Evolutionary conservation across 2,797 vertebrate genomes (phyloP).

Genomic region (Linurgus olivaceus): DNA sequence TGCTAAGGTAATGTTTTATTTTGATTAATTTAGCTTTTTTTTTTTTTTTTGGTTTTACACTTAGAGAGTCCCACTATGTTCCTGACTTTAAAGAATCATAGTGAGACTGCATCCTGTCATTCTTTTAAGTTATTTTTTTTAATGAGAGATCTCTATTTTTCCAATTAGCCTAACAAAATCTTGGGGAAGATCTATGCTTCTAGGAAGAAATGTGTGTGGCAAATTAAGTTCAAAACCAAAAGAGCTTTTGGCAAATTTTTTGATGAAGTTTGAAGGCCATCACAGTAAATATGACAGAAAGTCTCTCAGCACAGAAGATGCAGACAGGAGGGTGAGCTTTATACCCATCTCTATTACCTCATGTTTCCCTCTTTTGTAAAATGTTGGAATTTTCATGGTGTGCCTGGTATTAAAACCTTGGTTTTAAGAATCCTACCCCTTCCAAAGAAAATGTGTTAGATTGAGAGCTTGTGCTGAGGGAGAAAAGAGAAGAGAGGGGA

Average conservation of each 20-base stretch:
- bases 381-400: neutral
- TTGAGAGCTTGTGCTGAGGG: neutral
- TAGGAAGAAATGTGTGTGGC: rapidly evolving
- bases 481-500: neutral
- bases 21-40: neutral
- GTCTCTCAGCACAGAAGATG: neutral
- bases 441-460: neutral
- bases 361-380: neutral
- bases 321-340: neutral
- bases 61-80: neutral
- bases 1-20: neutral
- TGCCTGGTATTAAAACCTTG: neutral
- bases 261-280: neutral
- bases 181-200: neutral
- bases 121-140: neutral
- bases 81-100: neutral
- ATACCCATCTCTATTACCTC: neutral
- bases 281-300: neutral
- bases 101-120: neutral
- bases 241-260: neutral
- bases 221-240: neutral
- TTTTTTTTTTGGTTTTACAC: neutral
- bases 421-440: rapidly evolving
- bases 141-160: neutral
- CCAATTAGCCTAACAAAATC: neutral